phyloP scores from a whole-genome alignment of 2,888 invertebrate genomes.

The Pollenia amentaria region DNA sequence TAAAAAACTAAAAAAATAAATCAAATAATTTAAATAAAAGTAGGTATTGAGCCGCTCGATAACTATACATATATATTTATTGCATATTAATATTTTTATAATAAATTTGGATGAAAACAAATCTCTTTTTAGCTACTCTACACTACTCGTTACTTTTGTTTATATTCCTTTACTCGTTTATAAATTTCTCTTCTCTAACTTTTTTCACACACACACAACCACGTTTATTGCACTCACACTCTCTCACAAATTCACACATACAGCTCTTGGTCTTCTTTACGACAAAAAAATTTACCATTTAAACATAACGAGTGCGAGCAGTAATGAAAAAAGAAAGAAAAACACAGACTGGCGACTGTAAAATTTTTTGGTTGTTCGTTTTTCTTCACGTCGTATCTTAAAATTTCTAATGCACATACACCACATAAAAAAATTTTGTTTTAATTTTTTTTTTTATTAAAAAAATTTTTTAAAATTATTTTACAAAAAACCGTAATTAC shows the following conservation, averaged over 20 bases:
- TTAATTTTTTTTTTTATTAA: conserved; percentile 75
- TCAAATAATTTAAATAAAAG: conserved; percentile 39
- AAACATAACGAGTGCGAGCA: conserved; percentile 80
- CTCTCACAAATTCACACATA: conserved; percentile 33
- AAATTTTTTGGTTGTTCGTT: conserved; percentile 82
- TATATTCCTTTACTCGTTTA: conserved; percentile 63
- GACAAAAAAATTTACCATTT: conserved; percentile 69
- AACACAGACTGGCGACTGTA: conserved; percentile 81
- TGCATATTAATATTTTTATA: conserved; percentile 57
- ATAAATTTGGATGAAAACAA: conserved; percentile 68
- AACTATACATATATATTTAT: conserved; percentile 17
- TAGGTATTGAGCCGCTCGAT: conserved; percentile 46
- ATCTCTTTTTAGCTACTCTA: conserved; percentile 65
- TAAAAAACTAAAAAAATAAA: conserved; percentile 38
- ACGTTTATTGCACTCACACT: conserved; percentile 53
- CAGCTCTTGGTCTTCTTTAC: conserved; percentile 64
- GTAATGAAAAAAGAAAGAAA: conserved; percentile 83
- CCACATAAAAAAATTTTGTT: conserved; percentile 78
- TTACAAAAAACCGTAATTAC: conserved; percentile 78
- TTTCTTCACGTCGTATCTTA: conserved; percentile 82
- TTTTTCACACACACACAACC: conserved; percentile 55
- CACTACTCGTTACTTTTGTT: conserved; percentile 58
- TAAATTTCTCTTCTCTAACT: conserved; percentile 61
- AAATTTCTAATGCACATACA: conserved; percentile 82
- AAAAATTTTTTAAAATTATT: conserved; percentile 78